Base-by-base conservation (phyloP, 2,113 vertebrate genomes). In the Rhombomys opimus region DNA sequence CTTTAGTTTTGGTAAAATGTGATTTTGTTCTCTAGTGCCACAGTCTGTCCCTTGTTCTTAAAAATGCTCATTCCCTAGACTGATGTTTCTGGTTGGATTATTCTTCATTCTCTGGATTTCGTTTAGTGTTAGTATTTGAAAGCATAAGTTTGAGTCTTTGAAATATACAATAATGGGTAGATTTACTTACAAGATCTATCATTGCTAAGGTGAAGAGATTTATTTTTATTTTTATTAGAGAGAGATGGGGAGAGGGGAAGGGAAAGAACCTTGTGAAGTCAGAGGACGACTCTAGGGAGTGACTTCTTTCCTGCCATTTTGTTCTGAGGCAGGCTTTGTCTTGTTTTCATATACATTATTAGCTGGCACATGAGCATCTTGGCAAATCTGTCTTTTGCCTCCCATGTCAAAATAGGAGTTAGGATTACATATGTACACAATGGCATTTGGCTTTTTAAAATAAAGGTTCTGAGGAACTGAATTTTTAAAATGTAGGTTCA, bases 51-150 rank as follows among this genome's bases (percentile, higher is more conserved):
- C 61, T 93, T 94, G n/a, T 90, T 87, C 35, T 86, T 94, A 92
- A 77, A 94, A 87, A 87, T 78, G n/a, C 63, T 50, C 73, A 86
- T 87, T 93, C 22, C 32, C 20, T n/a, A 84, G 81, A 78, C 46
- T 94, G 32, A 61, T 46, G 30, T 87, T 94, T 95, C 50, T 87
- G 13, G 90, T 92, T 90, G 41, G 54, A 57, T 93, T 82, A 75
- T 87, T 89, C 12, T 63, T 95, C 38, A 76, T 97, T 89, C 80
- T 87, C n/a, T 95, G 54, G 68, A 52, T 93, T 94, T 73, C n/a
- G 52, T 96, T 97, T 95, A 77, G 14, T 77, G 89, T 86, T 23
- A 94, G 54, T 91, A 78, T 97, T 95, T 89, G 68, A 93, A 91
- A 93, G 38, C 11, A 70, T 94, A 80, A 20, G 52, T 85, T 92